Base-by-base conservation (phyloP, 1,140 invertebrate genomes). In the Bombus cullumanus region DNA sequence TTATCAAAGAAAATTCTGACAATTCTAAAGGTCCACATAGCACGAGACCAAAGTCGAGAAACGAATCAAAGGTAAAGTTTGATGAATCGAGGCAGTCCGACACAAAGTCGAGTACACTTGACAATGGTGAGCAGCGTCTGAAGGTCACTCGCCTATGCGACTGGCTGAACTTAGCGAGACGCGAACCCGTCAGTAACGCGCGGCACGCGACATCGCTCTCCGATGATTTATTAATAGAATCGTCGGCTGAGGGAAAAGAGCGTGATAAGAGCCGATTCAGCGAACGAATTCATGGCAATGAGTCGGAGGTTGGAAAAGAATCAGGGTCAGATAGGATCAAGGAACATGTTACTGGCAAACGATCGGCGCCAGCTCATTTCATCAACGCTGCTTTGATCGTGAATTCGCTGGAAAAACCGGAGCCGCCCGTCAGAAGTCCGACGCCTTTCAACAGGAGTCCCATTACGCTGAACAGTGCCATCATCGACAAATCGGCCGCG, bases 111-210 rank as follows among this genome's bases (percentile, higher is more conserved):
- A 28, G 22, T 28, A 8, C 37, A 18, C 2, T 18, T 4, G 81
- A 86, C 39, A 73, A 74, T 13, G 85, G 74, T 82, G 86, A 92
- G 76, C 92, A 95, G 47, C 92, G 96, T 68, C 88, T 96, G n/a
- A 94, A 95, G 75, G 95, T 93, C 2, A 94, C 93, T 69, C 92
- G 95, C 53, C 86, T 96, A 9, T 93, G 93, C 74, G 96, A 96
- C 85, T 96, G 96, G 96, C 81, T 96, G 78, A 93, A 94, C 72
- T 93, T 95, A 10, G 96, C 95, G 1, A 93, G 95, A 62, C 91
- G 90, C 41, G 92, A 92, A 47, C 87, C 69, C 47, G 53, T 31
- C 39, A 72, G 80, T 66, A 71, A 12, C 39, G 76, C 41, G 74
- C 57, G 28, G 41, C 86, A 41, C 37, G 57, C 81, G 79, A 80